phyloP scores from a whole-genome alignment of 2,797 vertebrate genomes.

The Sebastes steindachneri region DNA sequence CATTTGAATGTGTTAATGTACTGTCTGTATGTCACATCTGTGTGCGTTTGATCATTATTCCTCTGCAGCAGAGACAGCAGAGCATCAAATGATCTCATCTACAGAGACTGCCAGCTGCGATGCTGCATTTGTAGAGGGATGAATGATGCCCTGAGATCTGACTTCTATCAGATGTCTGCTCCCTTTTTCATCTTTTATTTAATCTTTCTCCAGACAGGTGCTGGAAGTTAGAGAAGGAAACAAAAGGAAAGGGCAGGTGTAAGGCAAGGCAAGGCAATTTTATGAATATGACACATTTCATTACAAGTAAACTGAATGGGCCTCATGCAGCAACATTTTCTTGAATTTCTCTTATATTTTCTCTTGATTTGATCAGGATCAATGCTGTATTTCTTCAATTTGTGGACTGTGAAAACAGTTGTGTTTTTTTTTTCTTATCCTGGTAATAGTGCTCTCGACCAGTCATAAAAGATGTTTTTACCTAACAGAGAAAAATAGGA shows the following conservation, averaged over 20 bases:
- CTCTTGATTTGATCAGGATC: no score
- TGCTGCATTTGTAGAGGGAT: constrained; percentile 9
- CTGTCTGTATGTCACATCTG: not conserved
- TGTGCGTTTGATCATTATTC: constrained; percentile 26
- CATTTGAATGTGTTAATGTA: not conserved
- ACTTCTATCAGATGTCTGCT: constrained; percentile 42
- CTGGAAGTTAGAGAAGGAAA: not conserved
- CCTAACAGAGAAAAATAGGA: no score
- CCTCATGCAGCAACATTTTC: no score
- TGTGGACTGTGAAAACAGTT: no score
- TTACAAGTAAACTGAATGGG: not conserved
- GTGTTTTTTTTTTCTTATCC: no score
- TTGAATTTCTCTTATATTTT: no score
- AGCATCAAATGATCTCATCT: constrained; percentile 12
- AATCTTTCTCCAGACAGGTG: constrained; percentile 9
- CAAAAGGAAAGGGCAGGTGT: not conserved
- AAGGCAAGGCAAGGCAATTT: not conserved
- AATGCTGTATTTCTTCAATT: no score
- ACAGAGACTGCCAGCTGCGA: constrained; percentile 30
- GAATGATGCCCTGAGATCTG: constrained; percentile 34
- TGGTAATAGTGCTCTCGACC: no score
- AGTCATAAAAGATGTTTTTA: no score
- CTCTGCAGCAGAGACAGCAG: constrained; percentile 7
- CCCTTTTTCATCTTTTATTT: constrained; percentile 55
- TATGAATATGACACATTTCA: not conserved